Base-by-base conservation (phyloP, 2,888 invertebrate species). In the Crematogaster levior region DNA sequence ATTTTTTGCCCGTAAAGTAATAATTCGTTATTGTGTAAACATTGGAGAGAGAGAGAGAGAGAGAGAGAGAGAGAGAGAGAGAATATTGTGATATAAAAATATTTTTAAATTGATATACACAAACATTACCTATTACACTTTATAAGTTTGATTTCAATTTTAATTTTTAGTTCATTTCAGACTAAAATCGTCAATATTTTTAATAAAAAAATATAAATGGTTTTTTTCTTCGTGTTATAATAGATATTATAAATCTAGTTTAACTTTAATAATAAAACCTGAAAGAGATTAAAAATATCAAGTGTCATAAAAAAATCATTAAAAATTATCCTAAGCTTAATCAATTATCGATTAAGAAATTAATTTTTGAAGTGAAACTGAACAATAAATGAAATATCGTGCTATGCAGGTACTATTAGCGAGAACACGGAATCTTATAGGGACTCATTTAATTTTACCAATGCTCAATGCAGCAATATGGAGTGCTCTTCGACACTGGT, bases 401-500 rank as follows among this genome's bases (percentile, higher is more conserved):
- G 3, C 27, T 43, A 48, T 24, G 0, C 80, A 93, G 94, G 93
- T 63, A 93, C 93, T 10, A 91, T 92, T 68, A 90, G 87, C 72
- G 94, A 93, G 66, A 92, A 90, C 84, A 85, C 77, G 1, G 91
- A 91, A 24, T 48, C 63, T 30, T 91, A 88, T 27, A 90, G 87
- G 21, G 88, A 92, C 48, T 91, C 93, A 1, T 84, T 91, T 80
- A 92, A 91, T 85, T 91, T 93, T 7, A 90, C 77, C 70, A 91
- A 86, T 46, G 85, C 85, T 46, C 91, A 90, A 37, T 85, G 86
- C 51, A 91, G 91, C 48, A 84, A 70, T 30, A 51, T 89, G 37
- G 91, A 91, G n/a, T 86, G 89, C 43, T 90, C 92, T 10, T 92
- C 92, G 58, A 92, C 91, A 27, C 60, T 92, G 91, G 92, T 92